Evolutionary conservation across 2,113 vertebrate genomes (phyloP).

Genomic region (Phoxinus phoxinus): DNA sequence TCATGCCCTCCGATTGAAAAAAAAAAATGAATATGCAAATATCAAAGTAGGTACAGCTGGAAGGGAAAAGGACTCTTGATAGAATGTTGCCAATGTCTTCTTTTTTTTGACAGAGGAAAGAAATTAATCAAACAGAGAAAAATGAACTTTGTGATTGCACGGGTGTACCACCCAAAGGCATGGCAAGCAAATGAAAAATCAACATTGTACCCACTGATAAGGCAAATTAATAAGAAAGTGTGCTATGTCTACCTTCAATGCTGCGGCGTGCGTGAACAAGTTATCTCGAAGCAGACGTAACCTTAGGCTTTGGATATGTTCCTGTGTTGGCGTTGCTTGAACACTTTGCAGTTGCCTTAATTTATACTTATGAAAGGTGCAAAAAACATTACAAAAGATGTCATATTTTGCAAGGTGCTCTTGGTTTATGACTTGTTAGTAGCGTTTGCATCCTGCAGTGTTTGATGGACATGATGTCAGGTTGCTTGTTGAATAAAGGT

Average conservation of each 20-base stretch:
- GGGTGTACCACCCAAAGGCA: constrained; percentile 86
- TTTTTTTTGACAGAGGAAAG: constrained; percentile 73
- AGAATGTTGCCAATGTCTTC: constrained; percentile 84
- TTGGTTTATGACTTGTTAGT: neutral
- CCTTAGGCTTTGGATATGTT: constrained; percentile 48
- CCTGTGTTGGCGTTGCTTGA: constrained; percentile 23
- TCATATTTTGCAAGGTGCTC: neutral
- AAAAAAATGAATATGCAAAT: constrained; percentile 81
- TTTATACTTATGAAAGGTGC: neutral
- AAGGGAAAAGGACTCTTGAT: constrained; percentile 86
- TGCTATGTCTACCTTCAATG: constrained; percentile 50
- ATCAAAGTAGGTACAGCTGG: constrained; percentile 80
- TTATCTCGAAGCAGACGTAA: constrained; percentile 44
- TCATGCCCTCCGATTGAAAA: constrained; percentile 82
- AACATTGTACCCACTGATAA: constrained; percentile 85
- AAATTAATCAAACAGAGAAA: constrained; percentile 90
- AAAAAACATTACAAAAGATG: constrained; percentile 5
- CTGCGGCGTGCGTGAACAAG: constrained; percentile 29
- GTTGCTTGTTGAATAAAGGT: neutral
- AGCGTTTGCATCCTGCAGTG: neutral
- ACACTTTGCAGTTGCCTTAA: neutral
- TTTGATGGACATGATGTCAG: neutral
- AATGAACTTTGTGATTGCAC: constrained; percentile 81
- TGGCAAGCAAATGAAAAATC: constrained; percentile 84
- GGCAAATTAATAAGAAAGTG: constrained; percentile 80